Evolutionary conservation across 2,888 invertebrate species (phyloP), one percentile per base, ranked within the genome.

Genomic region (Drosophila crucigera): DNA sequence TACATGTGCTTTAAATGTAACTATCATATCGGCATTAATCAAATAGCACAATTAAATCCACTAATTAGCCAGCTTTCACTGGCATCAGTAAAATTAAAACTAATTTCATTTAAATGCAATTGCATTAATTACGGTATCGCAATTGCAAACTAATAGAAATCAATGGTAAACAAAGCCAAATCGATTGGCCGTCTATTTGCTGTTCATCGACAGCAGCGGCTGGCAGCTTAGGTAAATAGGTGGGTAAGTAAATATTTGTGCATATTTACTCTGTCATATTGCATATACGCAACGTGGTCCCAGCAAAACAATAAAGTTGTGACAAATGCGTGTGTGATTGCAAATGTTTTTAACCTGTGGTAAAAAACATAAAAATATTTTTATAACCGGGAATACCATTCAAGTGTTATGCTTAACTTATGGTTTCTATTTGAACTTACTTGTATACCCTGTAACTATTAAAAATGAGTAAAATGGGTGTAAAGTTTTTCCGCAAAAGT

Each of bases 171-270:
- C 68, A 83, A 61, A 37, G 31, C 10, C 33, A 54, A 71, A 66
- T 66, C 58, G 49, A 37, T 53, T 52, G 30, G 19, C 25, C 35
- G 16, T n/a, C 52, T 55, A 39, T 31, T 70, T 77, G 28, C 63
- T 68, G 62, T 60, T 35, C 14, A 22, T n/a, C 5, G 39, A 16
- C 53, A n/a, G 39, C 30, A 56, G 41, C 58, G 41, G 55, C 63
- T 61, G 50, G 52, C 63, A 62, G 62, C 68, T 69, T 58, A 53
- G 50, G 58, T 58, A 68, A 73, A 78, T 69, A 68, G 47, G 43
- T 31, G 39, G 19, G 0, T 52, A 43, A 37, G 35, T 60, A 85
- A 90, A 85, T 74, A 85, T 82, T 74, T 90, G 68, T 49, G 37
- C 67, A 77, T 61, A 66, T 77, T 79, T 84, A 64, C 65, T 61